Conservation (phyloP, 2,113 vertebrate genomes). For the Anser brachyrhynchus region DNA sequence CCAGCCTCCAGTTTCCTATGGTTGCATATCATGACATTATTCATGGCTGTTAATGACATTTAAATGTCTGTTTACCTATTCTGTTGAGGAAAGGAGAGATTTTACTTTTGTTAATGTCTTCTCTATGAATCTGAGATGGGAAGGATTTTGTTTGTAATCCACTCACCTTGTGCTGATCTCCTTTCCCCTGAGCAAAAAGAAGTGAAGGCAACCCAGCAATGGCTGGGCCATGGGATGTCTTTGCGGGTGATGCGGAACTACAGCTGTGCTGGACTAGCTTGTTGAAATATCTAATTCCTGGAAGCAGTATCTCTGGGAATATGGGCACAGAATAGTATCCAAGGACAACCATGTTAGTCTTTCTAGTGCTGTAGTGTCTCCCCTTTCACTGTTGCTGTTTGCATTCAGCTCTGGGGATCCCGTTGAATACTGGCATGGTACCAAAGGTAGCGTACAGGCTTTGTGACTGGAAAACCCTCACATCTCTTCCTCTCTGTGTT, state of each 20-base stretch:
- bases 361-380: not conserved
- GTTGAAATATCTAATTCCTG: not conserved
- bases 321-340: not conserved
- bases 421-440: not conserved
- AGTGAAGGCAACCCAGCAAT: not conserved
- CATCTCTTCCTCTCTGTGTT: too few species aligned
- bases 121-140: not conserved
- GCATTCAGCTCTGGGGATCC: not conserved
- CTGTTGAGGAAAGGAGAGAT: not conserved
- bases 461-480: not conserved
- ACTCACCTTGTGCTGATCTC: too few species aligned
- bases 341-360: not conserved
- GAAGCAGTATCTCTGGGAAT: not conserved
- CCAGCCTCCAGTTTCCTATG: slow-evolving; percentile 30
- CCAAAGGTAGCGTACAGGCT: not conserved
- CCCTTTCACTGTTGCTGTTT: not conserved
- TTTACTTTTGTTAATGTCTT: not conserved
- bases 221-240: not conserved
- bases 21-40: slow-evolving; percentile 9
- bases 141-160: not conserved
- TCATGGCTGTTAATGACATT: not conserved
- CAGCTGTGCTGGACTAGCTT: not conserved
- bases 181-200: not conserved
- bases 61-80: not conserved
- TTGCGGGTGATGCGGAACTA: not conserved